These are phyloP conservation scores for Mormyrus lacerda DNA, from an alignment of 2,113 vertebrate genomes.

Conservation along the genomic window DNA sequence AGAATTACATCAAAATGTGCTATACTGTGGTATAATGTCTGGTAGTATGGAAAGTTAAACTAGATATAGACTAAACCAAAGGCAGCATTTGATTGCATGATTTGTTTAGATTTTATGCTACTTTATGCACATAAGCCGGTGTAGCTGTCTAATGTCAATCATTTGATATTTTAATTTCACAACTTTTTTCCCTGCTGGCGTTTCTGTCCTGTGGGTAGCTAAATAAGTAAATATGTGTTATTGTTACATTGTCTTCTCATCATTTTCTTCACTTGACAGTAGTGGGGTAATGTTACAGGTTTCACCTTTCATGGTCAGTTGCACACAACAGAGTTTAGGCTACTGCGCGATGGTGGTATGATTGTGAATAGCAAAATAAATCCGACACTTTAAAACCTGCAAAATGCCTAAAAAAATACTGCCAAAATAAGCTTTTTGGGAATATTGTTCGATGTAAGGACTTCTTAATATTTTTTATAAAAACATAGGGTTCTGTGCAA, in stretches of 20 bases:
- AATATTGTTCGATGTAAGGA: background rate
- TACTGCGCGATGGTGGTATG: background rate
- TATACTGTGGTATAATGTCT: background rate
- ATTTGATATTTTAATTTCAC: background rate
- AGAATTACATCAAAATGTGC: background rate
- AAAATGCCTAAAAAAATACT: background rate
- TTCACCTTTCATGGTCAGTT: background rate
- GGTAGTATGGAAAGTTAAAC: background rate
- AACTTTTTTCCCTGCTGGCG: background rate
- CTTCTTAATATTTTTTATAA: background rate
- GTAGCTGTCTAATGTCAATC: background rate
- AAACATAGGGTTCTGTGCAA: background rate
- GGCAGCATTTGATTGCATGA: background rate
- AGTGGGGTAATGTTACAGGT: background rate
- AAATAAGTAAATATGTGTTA: background rate
- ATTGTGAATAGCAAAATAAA: background rate
- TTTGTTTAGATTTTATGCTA: background rate
- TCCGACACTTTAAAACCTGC: background rate
- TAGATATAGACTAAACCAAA: background rate
- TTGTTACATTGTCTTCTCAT: background rate
- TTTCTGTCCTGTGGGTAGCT: background rate
- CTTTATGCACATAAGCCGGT: background rate
- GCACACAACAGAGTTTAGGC: background rate
- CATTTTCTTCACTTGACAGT: background rate
- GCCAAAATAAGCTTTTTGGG: background rate